phyloP scores from a whole-genome alignment of 2,113 vertebrate genomes.

The Corynorhinus townsendii region DNA sequence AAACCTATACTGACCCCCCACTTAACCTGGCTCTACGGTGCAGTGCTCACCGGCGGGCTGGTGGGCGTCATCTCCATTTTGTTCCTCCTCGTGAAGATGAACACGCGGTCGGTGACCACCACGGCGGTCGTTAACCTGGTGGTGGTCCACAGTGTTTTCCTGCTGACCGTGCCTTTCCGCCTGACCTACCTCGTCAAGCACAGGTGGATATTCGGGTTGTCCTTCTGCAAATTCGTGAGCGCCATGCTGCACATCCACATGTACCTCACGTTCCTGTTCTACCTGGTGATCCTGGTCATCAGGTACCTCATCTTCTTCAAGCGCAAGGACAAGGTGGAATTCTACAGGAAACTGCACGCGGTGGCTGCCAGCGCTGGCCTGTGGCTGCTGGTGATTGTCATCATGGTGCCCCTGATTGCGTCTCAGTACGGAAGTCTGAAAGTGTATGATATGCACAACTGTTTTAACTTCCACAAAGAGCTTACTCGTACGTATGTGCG shows the following conservation, averaged over 20 bases:
- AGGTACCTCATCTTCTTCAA: slow-evolving; percentile 86
- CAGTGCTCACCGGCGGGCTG: slow-evolving; percentile 82
- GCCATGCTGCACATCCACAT: slow-evolving; percentile 93
- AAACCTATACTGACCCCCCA: neutral
- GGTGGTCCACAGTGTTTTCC: slow-evolving; percentile 86
- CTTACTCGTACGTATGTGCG: accelerated
- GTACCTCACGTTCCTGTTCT: slow-evolving; percentile 92
- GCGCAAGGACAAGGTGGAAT: slow-evolving; percentile 78
- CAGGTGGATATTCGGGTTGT: slow-evolving; percentile 71
- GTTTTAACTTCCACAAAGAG: slow-evolving; percentile 85
- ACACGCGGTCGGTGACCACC: slow-evolving; percentile 85
- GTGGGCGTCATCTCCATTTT: slow-evolving; percentile 81
- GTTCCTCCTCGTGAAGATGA: slow-evolving; percentile 84
- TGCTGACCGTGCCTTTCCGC: slow-evolving; percentile 91
- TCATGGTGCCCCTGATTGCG: slow-evolving; percentile 68
- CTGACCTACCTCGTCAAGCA: slow-evolving; percentile 81
- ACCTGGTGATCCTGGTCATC: slow-evolving; percentile 85
- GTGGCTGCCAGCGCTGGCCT: slow-evolving; percentile 77
- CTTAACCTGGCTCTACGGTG: slow-evolving; percentile 73
- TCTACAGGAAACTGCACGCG: slow-evolving; percentile 84
- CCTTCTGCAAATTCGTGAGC: slow-evolving; percentile 86
- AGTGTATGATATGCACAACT: neutral
- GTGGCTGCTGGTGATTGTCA: slow-evolving; percentile 83
- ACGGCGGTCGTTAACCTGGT: slow-evolving; percentile 90
- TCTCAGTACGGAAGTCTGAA: slow-evolving; percentile 77